Conservation (phyloP, 2,888 invertebrate genomes). For the Melolontha melolontha region DNA sequence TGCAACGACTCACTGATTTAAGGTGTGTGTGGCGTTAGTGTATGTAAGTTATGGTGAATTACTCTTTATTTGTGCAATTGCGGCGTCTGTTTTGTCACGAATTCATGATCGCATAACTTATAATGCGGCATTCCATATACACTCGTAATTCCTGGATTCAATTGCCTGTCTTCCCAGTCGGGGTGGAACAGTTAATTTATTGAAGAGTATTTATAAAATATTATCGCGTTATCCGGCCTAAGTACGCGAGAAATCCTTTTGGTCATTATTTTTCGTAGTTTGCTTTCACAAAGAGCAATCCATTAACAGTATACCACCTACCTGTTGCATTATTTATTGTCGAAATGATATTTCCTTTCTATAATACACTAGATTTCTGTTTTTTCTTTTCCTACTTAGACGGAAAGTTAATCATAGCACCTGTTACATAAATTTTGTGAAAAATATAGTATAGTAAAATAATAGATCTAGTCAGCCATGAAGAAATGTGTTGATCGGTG, state of each 20-base stretch:
- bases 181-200: constrained; percentile 46
- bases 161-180: constrained; percentile 55
- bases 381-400: too few species aligned
- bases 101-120: constrained; percentile 57
- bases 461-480: too few species aligned
- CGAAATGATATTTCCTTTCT: too few species aligned
- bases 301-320: too few species aligned
- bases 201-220: constrained; percentile 23
- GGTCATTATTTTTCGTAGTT: too few species aligned
- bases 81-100: constrained; percentile 58
- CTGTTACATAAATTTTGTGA: too few species aligned
- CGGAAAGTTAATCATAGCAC: too few species aligned
- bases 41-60: constrained; percentile 48
- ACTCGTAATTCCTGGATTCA: constrained; percentile 56
- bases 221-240: constrained; percentile 23
- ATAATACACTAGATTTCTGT: too few species aligned
- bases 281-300: too few species aligned
- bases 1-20: constrained; percentile 43
- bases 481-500: too few species aligned
- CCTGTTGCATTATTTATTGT: too few species aligned
- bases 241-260: background rate
- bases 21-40: constrained; percentile 41
- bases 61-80: constrained; percentile 55
- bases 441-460: too few species aligned
- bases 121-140: constrained; percentile 52